Evolutionary conservation across 2,888 invertebrate species (phyloP).

Genomic region (Eristalinus sepulchralis): DNA sequence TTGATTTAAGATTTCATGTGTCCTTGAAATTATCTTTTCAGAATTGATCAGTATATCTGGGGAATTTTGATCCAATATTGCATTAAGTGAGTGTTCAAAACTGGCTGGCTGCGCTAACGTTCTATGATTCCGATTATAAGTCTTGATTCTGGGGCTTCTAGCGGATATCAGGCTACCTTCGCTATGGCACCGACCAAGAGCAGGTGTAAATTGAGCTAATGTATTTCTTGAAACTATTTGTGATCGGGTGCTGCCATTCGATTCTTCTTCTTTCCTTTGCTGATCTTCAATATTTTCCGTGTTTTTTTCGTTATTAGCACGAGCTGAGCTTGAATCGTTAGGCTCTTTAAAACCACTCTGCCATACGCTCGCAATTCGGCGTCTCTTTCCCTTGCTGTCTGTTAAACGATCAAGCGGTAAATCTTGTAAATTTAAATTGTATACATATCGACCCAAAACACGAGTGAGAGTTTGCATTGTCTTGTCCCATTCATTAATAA

Average conservation of each 20-base stretch:
- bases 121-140: slow-evolving; percentile 73
- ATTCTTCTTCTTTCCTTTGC: slow-evolving; percentile 68
- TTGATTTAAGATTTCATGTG: slow-evolving; percentile 6
- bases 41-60: slow-evolving; percentile 72
- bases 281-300: slow-evolving; percentile 51
- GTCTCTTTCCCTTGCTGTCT: slow-evolving; percentile 89
- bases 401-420: slow-evolving; percentile 89
- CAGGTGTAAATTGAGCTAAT: slow-evolving; percentile 75
- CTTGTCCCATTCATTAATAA: slow-evolving; percentile 98
- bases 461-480: slow-evolving; percentile 98
- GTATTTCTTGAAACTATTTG: slow-evolving; percentile 57
- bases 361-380: slow-evolving; percentile 82
- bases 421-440: slow-evolving; percentile 95
- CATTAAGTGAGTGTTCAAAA: slow-evolving; percentile 76
- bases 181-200: slow-evolving; percentile 82
- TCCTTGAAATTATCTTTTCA: slow-evolving; percentile 73
- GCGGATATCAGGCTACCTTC: slow-evolving; percentile 82
- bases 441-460: slow-evolving; percentile 96
- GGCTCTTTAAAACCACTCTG: slow-evolving; percentile 73
- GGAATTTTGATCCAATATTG: slow-evolving; percentile 74
- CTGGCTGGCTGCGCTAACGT: slow-evolving; percentile 74
- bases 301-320: slow-evolving; percentile 62
- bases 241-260: slow-evolving; percentile 64
- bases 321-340: slow-evolving; percentile 42
- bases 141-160: slow-evolving; percentile 74